phyloP scores from a whole-genome alignment of 2,113 vertebrate genomes.

The Oryctolagus cuniculus region DNA sequence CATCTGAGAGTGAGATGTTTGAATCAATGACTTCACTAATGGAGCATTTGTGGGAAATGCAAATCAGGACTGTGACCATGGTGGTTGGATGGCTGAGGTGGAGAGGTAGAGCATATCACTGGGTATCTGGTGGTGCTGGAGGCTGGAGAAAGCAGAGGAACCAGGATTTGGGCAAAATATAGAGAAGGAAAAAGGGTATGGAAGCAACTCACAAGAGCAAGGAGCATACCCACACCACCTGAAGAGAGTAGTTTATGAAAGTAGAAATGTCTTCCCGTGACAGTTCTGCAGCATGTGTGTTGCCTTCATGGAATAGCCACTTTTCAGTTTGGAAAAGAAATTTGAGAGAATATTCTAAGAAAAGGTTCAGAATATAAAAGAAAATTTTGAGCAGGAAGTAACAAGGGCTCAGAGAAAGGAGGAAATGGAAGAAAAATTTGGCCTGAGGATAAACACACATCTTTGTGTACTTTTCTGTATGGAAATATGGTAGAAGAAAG shows the following conservation, averaged over 20 bases:
- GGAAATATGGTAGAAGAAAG: background rate
- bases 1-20: background rate
- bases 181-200: background rate
- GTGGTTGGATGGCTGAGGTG: background rate
- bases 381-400: conserved; percentile 3
- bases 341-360: conserved; percentile 1
- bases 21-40: background rate
- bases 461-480: background rate
- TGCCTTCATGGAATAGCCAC: background rate
- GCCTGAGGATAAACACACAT: background rate
- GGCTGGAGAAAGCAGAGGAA: accelerated
- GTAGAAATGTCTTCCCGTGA: background rate
- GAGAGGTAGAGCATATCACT: background rate
- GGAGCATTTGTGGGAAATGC: background rate
- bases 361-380: background rate
- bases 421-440: background rate
- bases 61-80: background rate
- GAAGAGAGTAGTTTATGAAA: background rate
- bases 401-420: background rate
- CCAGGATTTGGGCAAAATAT: background rate
- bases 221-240: background rate
- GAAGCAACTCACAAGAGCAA: background rate
- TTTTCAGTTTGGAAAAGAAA: conserved; percentile 16
- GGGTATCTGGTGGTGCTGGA: background rate
- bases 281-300: background rate